Evolutionary conservation across 2,113 vertebrate species (phyloP).

Genomic region (Gobiocypris rarus): DNA sequence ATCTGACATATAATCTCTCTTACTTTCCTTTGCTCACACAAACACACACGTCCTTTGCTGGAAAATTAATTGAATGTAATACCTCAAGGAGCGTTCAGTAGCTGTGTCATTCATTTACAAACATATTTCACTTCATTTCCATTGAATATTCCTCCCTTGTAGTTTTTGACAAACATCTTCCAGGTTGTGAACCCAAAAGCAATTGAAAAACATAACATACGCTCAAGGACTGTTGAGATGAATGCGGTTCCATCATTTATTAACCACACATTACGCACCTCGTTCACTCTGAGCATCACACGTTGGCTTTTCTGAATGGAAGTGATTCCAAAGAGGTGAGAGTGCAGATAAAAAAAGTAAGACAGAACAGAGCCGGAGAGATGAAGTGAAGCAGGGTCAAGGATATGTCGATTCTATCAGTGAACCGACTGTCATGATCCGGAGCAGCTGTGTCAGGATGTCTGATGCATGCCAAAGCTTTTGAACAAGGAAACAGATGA

Average conservation of each 20-base stretch:
- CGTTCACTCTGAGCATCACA: not conserved
- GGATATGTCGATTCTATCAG: not conserved
- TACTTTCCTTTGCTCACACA: not conserved
- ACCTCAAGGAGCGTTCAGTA: not conserved
- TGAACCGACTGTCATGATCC: not conserved
- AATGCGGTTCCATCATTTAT: not conserved
- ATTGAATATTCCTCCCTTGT: not conserved
- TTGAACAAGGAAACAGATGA: constrained; percentile 1
- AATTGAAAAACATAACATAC: not conserved
- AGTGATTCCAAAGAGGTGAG: not conserved
- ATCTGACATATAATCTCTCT: not conserved
- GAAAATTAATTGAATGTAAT: not conserved
- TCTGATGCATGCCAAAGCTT: constrained; percentile 13
- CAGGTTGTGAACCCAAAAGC: too few relatives aligned
- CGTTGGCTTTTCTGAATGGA: not conserved
- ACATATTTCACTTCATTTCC: not conserved
- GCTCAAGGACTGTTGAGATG: not conserved
- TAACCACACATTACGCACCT: not conserved
- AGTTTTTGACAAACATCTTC: not conserved
- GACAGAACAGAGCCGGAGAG: not conserved
- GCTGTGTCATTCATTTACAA: constrained; percentile 8
- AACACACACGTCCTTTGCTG: not conserved
- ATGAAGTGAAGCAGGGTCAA: not conserved
- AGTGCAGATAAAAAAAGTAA: not conserved
- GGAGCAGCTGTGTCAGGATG: not conserved